Base-by-base conservation (phyloP, 2,888 invertebrate species). In the Neoaliturus tenellus region DNA sequence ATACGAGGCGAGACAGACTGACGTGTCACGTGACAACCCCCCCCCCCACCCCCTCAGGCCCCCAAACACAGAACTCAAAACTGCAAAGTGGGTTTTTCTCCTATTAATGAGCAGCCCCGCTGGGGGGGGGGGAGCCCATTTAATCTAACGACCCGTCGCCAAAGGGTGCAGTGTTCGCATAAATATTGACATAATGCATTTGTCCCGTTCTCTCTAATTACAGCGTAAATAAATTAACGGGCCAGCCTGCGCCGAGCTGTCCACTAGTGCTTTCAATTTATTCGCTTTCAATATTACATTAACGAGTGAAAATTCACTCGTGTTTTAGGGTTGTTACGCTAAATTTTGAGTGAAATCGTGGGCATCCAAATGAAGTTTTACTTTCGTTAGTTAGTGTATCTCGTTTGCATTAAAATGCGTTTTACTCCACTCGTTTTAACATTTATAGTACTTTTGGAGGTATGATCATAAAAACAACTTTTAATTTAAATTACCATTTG, bases 111-210 rank as follows among this genome's bases (percentile, higher is more conserved):
- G 78, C 33, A 6, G 31, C 55, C 55, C 75, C 5, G 25, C 75
- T 4, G 44, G 55, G 55, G 78, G 75, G 12, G 41, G 17, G 67
- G 17, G 14, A 41, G 55, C 78, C n/a, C 25, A 78, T 78, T 78
- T 78, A 78, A 78, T 78, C 48, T 78, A 78, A 78, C 78, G 78
- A 55, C 20, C 55, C 41, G n/a, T 48, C 8, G 55, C 55, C 28
- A 44, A 75, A 75, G 44, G 73, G 73, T 71, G 71, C 33, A 71
- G 73, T 28, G 73, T 41, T 25, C 81, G 33, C 69, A 69, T 69
- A 69, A 69, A 81, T 81, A 81, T 69, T 69, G 67, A 69, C 67
- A 69, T 81, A 41, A 81, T 23, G 44, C 23, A 51, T 69, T 81
- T 75, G 73, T 75, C 39, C 69, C 39, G 69, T 69, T 69, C 69